Evolutionary conservation across 2,888 invertebrate species (phyloP).

Genomic region (Eupithecia inturbata): DNA sequence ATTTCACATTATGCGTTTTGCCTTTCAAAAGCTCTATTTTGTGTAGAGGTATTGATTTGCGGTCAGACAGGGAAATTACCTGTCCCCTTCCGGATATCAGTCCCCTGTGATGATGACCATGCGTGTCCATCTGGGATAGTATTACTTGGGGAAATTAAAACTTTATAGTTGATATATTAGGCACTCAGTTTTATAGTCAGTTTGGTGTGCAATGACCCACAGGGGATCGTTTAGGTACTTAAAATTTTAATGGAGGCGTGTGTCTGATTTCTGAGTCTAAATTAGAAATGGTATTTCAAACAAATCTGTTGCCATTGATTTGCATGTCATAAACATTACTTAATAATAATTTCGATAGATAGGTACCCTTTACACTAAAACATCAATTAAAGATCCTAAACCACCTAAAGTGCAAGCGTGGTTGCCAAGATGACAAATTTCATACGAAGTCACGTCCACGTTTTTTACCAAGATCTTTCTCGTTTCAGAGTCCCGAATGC

Average conservation of each 20-base stretch:
- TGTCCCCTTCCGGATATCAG: constrained; percentile 65
- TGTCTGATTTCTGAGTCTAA: not conserved
- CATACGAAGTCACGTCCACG: not conserved
- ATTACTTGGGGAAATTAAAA: constrained; percentile 38
- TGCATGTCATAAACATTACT: not conserved
- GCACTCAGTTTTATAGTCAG: not conserved
- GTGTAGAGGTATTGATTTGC: constrained; percentile 49
- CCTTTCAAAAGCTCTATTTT: constrained; percentile 16
- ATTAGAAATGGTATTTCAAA: not conserved
- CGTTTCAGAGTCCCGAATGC: constrained; percentile 85
- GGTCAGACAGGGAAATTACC: constrained; percentile 57
- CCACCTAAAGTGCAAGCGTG: no score
- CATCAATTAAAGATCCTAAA: no score
- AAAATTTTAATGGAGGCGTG: not conserved
- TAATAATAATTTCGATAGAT: no score
- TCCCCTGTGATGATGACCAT: constrained; percentile 62
- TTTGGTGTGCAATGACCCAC: constrained; percentile 17
- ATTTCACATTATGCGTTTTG: not conserved
- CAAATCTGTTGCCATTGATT: not conserved
- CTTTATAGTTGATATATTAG: constrained; percentile 24
- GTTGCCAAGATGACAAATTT: not conserved
- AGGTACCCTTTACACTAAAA: no score
- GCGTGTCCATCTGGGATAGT: constrained; percentile 55
- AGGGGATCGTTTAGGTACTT: not conserved
- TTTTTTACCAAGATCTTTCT: constrained; percentile 14